Base-by-base conservation (phyloP, 2,888 invertebrate genomes). In the Agrotis segetum region DNA sequence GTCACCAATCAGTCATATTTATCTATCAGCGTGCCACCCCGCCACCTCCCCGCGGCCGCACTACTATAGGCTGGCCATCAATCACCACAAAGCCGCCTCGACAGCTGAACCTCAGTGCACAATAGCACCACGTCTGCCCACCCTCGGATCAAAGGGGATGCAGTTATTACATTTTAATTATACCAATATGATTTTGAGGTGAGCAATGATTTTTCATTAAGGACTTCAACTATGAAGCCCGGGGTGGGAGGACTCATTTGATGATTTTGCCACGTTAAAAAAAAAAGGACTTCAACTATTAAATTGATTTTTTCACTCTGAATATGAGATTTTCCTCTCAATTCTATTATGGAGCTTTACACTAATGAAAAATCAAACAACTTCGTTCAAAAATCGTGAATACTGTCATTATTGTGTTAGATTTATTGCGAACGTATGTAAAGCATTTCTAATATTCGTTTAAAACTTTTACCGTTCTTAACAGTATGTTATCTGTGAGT, bases 131-230 rank as follows among this genome's bases (percentile, higher is more conserved):
- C 73, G 50, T 65, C 71, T 67, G 63, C 66, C 29, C 71, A 56
- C 67, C 83, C 78, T 49, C 71, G 44, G 58, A 21, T n/a, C 44
- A 73, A 68, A 71, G 66, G 75, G 71, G 71, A 64, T 66, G 75
- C 74, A 78, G 61, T 80, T 77, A 84, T 81, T 77, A 75, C 24
- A 73, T 64, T 86, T 80, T 77, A 84, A 85, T 86, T 69, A 83
- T 62, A 79, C 56, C 58, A 76, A 46, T 69, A 47, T 71, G 44
- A 85, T 19, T 65, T 52, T 61, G 58, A 56, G 50, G 53, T 56
- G 29, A 40, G 46, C 49, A 63, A 59, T 65, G 58, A 62, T 71
- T 65, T n/a, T 3, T 64, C n/a, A n/a, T 40, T 21, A 49, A 14
- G 13, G 13, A 55, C 4, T 24, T 24, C 7, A 55, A 9, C 3